phyloP scores from a whole-genome alignment of 1,140 invertebrate genomes.

The Cyphomyrmex costatus region DNA sequence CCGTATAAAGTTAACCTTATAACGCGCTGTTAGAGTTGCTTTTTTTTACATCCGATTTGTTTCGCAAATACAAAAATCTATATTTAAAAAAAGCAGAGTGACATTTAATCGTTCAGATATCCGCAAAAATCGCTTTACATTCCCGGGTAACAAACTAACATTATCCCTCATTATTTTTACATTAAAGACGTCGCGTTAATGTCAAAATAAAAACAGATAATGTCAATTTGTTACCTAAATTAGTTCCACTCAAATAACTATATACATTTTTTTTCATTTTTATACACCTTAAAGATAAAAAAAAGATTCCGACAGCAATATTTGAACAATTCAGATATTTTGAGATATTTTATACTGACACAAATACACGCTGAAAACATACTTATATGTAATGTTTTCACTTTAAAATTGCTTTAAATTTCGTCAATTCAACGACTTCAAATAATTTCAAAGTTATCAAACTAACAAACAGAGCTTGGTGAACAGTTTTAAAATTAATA shows the following conservation, averaged over 20 bases:
- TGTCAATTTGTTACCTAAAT: not conserved
- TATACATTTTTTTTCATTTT: not conserved
- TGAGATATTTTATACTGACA: not conserved
- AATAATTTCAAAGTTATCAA: not conserved
- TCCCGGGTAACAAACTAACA: no score
- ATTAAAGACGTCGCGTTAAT: no score
- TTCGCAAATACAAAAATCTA: not conserved
- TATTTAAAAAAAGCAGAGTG: slow-evolving; percentile 9
- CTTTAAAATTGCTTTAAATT: not conserved
- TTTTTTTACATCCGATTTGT: not conserved
- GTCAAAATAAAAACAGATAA: no score
- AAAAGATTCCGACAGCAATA: not conserved
- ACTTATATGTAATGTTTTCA: not conserved
- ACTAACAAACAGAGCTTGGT: no score
- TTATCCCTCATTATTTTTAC: no score
- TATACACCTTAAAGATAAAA: not conserved
- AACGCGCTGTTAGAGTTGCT: not conserved
- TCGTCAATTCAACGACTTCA: not conserved
- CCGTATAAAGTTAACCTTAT: not conserved
- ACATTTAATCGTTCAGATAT: not conserved
- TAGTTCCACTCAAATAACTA: not conserved
- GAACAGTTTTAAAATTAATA: not conserved
- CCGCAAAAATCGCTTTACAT: not conserved
- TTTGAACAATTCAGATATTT: not conserved
- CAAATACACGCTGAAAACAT: no score